Evolutionary conservation across 2,797 vertebrate genomes (phyloP).

Genomic region (Gymnoscopelus microlampas): DNA sequence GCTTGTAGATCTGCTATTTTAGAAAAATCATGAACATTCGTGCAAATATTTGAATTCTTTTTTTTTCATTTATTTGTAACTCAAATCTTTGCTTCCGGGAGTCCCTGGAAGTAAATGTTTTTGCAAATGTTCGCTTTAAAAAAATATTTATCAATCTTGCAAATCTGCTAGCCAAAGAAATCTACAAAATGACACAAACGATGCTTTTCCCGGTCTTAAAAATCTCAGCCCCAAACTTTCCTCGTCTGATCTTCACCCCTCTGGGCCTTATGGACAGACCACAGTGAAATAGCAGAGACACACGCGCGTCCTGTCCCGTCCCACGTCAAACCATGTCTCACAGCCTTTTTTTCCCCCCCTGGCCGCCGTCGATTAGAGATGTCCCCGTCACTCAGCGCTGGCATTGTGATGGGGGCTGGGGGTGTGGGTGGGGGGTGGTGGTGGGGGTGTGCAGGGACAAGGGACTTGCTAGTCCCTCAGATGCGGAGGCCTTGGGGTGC

Average conservation of each 20-base stretch:
- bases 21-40: no score
- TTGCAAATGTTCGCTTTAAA: no score
- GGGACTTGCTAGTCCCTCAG: conserved; percentile 69
- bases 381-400: conserved; percentile 70
- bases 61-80: no score
- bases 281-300: conserved; percentile 60
- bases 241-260: conserved; percentile 15
- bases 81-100: no score
- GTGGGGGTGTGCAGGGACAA: conserved; percentile 47
- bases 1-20: no score
- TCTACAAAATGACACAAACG: no score
- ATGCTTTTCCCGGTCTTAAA: no score
- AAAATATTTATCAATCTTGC: no score
- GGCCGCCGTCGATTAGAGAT: conserved; percentile 57
- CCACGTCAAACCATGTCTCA: conserved; percentile 19
- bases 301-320: conserved; percentile 6
- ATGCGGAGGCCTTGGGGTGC: conserved; percentile 43
- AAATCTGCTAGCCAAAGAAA: no score
- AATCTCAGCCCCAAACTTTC: no score
- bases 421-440: not conserved
- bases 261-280: conserved; percentile 42
- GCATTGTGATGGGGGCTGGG: conserved; percentile 54
- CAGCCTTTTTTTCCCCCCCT: conserved; percentile 15
- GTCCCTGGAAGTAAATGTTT: no score
- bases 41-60: no score